Evolutionary conservation across 2,888 invertebrate species (phyloP).

Genomic region (Patella caerulea): DNA sequence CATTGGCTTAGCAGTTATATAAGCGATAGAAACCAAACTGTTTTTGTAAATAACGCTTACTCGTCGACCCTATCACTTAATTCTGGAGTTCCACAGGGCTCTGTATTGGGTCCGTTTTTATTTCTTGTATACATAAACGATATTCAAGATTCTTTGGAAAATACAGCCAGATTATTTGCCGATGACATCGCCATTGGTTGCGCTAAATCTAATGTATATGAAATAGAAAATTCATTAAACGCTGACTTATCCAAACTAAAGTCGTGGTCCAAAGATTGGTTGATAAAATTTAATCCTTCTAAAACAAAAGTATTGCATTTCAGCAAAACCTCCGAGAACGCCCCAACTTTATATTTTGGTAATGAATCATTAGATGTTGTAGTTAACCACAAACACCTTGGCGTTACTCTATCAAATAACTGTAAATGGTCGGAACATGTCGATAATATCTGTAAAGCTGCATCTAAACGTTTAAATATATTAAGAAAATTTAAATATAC

Average conservation of each 20-base stretch:
- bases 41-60: not conserved
- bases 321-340: not conserved
- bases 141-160: conserved; percentile 11
- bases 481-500: conserved; percentile 24
- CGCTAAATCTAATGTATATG: not conserved
- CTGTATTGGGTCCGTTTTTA: conserved; percentile 24
- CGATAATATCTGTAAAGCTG: conserved; percentile 11
- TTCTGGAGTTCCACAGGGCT: conserved; percentile 25
- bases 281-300: conserved; percentile 20
- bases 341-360: conserved; percentile 12
- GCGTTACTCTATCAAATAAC: conserved; percentile 23
- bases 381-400: conserved; percentile 22
- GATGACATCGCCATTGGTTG: conserved; percentile 20
- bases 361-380: conserved; percentile 12
- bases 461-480: conserved; percentile 22
- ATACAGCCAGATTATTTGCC: conserved; percentile 18
- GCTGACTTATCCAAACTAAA: conserved; percentile 10
- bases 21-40: not conserved
- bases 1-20: not conserved
- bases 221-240: conserved; percentile 21
- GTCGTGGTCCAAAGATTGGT: conserved; percentile 17
- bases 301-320: conserved; percentile 22
- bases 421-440: conserved; percentile 20
- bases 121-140: conserved; percentile 31
- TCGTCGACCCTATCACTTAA: not conserved